Evolutionary conservation across 2,797 vertebrate species (phyloP), one percentile per base, ranked within the genome.

Genomic region (Pseudopleuronectes americanus): DNA sequence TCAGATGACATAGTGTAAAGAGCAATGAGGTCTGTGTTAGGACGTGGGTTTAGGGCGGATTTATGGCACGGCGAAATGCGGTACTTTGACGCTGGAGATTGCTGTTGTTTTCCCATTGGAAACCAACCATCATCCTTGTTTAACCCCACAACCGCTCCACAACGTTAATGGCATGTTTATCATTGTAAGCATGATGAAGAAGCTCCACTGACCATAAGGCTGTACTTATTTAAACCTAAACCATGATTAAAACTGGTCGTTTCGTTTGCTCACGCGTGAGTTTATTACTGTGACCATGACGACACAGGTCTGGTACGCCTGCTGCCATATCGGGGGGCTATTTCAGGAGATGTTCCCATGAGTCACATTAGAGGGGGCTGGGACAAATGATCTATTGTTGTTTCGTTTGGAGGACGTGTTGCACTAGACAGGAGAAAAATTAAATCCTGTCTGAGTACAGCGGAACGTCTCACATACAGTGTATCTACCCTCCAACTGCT

Each of bases 381-480:
- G 54, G 19, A 57, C 13, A 23, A 36, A 22, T 58, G 31, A 12
- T 31, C 9, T 38, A 22, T 57, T 16, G 14, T 45, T 13, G 19
- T 43, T 59, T 3, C 6, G 8, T 14, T 17, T 9, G 2, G 33
- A 43, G 16, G 45, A 47, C 45, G n/a, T 47, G 38, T 57, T 21
- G 55, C 28, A 56, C 43, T 48, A 49, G 65, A 21, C 5, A 51
- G n/a, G 8, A 16, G n/a, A 17, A 43, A 14, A 43, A 43, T 17
- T 4, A 43, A 43, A 10, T 47, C 17, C 6, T 17, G 43, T 19
- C 43, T n/a, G 16, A 47, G 17, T 47, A 8, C 6, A 47, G 1
- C 38, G 6, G 8, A 24, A 67, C 57, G 55, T 33, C 36, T 72
- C n/a, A 38, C 16, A 65, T 61, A 19, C 45, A 47, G 6, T 47